Evolutionary conservation across 2,113 vertebrate genomes (phyloP).

Genomic region (Tupaia chinensis): DNA sequence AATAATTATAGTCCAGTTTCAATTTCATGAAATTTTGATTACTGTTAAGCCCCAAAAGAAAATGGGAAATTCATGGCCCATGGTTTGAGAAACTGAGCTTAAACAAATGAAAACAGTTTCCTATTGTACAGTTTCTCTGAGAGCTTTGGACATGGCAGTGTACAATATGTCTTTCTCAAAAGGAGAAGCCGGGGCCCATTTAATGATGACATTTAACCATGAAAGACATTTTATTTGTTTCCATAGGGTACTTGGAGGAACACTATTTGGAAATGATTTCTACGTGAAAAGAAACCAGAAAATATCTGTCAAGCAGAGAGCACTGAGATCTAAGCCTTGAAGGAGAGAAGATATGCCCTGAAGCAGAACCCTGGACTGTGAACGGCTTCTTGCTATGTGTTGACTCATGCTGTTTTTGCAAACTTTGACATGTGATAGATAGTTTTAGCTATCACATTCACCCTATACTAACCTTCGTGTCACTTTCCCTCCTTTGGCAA

Average conservation of each 20-base stretch:
- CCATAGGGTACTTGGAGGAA: neutral
- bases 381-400: neutral
- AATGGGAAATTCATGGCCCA: neutral
- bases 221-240: neutral
- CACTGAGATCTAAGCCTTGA: neutral
- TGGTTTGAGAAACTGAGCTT: conserved; percentile 13
- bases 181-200: neutral
- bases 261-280: neutral
- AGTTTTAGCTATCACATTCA: neutral
- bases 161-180: neutral
- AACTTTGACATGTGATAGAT: neutral
- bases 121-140: neutral
- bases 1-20: neutral
- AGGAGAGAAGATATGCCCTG: neutral
- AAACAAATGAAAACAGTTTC: neutral
- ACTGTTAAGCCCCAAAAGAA: neutral
- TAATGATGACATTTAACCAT: neutral
- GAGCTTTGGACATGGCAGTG: neutral
- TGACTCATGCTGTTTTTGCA: neutral
- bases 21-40: neutral
- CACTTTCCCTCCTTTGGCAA: neutral
- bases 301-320: neutral
- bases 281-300: neutral
- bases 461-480: neutral
- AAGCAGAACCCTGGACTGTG: neutral